Conservation (phyloP, 23 tunicate genomes). For the Clavelina lepadiformis region DNA sequence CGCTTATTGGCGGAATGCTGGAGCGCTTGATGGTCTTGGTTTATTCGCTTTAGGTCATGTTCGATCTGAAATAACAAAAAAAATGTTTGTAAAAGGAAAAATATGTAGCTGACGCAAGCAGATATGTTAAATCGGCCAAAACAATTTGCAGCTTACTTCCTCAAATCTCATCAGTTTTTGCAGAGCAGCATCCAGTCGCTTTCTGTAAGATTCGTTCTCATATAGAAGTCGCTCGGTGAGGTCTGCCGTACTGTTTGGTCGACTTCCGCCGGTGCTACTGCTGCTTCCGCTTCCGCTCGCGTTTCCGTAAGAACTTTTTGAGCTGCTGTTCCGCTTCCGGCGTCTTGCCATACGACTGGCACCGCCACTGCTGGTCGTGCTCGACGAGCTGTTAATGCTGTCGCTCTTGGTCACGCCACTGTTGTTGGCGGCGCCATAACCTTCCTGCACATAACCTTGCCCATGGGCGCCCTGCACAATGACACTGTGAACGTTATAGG, state of each 20-base stretch:
- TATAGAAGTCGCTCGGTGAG: slow-evolving; percentile 29
- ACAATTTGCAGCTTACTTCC: slow-evolving; percentile 40
- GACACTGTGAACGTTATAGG: not conserved
- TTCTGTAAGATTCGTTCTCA: slow-evolving; percentile 54
- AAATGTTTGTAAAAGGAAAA: no score
- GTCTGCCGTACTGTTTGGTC: slow-evolving; percentile 78
- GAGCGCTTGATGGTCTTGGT: slow-evolving; percentile 47
- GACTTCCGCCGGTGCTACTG: slow-evolving; percentile 70
- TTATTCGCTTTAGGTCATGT: slow-evolving; percentile 7
- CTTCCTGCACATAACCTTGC: slow-evolving; percentile 12
- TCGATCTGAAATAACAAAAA: not conserved
- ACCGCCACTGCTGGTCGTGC: slow-evolving; percentile 31
- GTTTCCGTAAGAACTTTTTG: slow-evolving; percentile 5
- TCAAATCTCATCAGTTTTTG: slow-evolving; percentile 25
- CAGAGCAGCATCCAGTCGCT: slow-evolving; percentile 23
- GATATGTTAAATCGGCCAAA: no score
- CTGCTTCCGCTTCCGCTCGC: slow-evolving; percentile 55
- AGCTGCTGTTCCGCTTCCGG: slow-evolving; percentile 58
- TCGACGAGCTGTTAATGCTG: slow-evolving; percentile 42
- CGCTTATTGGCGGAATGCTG: slow-evolving; percentile 47
- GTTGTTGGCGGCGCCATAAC: slow-evolving; percentile 5
- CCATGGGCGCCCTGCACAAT: not conserved
- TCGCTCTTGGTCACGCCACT: slow-evolving; percentile 31
- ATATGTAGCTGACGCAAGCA: no score
- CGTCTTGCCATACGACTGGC: slow-evolving; percentile 43